Evolutionary conservation across 2,888 invertebrate species (phyloP).

Genomic region (Autographa pulchrina): DNA sequence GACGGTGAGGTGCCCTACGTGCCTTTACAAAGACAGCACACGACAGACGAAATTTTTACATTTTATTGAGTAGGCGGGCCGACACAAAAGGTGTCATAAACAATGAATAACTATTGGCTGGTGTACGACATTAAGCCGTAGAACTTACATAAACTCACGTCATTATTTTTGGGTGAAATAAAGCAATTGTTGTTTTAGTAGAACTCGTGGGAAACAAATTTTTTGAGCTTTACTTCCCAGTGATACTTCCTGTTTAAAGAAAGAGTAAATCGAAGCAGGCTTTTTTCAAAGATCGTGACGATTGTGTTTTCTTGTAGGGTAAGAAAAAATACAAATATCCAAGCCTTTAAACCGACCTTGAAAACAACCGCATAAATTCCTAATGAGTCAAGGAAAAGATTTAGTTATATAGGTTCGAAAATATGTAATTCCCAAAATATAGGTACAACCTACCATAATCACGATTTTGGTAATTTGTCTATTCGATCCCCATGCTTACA

Average conservation of each 20-base stretch:
- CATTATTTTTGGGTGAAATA: slow-evolving; percentile 80
- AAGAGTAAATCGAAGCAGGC: slow-evolving; percentile 13
- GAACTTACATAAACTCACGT: slow-evolving; percentile 85
- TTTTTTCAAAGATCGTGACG: slow-evolving; percentile 5
- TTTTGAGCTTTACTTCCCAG: slow-evolving; percentile 62
- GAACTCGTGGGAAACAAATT: slow-evolving; percentile 80
- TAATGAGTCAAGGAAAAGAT: background rate
- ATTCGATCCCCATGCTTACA: too few species aligned
- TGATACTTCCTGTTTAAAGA: slow-evolving; percentile 72
- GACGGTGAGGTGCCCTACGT: slow-evolving; percentile 75
- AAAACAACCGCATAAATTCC: background rate
- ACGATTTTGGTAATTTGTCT: too few species aligned
- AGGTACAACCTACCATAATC: too few species aligned
- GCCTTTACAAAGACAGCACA: slow-evolving; percentile 77
- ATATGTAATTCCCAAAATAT: too few species aligned
- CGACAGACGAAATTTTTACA: slow-evolving; percentile 72
- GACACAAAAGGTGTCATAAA: slow-evolving; percentile 83
- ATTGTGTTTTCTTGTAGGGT: background rate
- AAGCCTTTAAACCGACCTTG: background rate
- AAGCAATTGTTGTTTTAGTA: slow-evolving; percentile 81
- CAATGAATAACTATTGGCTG: slow-evolving; percentile 74
- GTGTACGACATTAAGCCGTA: slow-evolving; percentile 79
- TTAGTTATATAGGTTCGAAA: too few species aligned
- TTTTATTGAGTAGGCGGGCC: slow-evolving; percentile 80
- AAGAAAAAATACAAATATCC: background rate